Percentiles rank a stretch among this genome's conserved stretches.
phyloP scores from a whole-genome alignment of 2,113 vertebrate genomes.

The Alosa alosa region DNA sequence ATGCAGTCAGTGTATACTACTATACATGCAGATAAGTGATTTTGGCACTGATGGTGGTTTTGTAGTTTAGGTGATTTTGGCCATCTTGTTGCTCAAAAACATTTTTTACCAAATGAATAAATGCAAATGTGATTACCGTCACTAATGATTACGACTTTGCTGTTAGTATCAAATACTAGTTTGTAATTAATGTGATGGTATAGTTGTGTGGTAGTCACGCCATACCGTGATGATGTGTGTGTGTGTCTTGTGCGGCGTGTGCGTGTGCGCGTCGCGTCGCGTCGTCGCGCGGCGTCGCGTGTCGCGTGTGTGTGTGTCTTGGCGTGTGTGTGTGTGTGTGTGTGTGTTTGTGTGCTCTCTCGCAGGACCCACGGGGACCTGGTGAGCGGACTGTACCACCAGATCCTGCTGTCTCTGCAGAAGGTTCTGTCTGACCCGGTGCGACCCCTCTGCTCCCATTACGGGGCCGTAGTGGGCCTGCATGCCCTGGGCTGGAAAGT shows the following conservation, averaged over 20 bases:
- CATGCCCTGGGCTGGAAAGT: conserved; percentile 93
- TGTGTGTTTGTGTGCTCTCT: background rate
- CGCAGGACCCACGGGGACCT: conserved; percentile 85
- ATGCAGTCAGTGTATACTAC: too few relatives aligned
- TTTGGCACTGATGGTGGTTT: too few relatives aligned
- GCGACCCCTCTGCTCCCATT: conserved; percentile 90
- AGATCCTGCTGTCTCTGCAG: conserved; percentile 88
- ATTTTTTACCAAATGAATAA: background rate
- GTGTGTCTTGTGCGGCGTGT: background rate
- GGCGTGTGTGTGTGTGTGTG: background rate
- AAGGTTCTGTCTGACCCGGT: conserved; percentile 90
- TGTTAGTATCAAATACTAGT: background rate
- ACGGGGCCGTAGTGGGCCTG: conserved; percentile 88
- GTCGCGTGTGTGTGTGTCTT: background rate
- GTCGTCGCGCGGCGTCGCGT: too few relatives aligned
- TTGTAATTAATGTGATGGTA: background rate
- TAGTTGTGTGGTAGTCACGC: background rate
- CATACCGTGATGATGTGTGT: background rate
- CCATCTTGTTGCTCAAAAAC: too few relatives aligned
- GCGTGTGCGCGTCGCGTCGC: too few relatives aligned
- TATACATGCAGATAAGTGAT: too few relatives aligned
- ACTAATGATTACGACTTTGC: background rate
- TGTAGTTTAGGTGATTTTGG: too few relatives aligned
- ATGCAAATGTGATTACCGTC: background rate
- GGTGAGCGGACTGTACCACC: conserved; percentile 85